These are phyloP conservation scores for Drosophila monieri DNA, from an alignment of 2,888 invertebrate species.

Conservation along the genomic window DNA sequence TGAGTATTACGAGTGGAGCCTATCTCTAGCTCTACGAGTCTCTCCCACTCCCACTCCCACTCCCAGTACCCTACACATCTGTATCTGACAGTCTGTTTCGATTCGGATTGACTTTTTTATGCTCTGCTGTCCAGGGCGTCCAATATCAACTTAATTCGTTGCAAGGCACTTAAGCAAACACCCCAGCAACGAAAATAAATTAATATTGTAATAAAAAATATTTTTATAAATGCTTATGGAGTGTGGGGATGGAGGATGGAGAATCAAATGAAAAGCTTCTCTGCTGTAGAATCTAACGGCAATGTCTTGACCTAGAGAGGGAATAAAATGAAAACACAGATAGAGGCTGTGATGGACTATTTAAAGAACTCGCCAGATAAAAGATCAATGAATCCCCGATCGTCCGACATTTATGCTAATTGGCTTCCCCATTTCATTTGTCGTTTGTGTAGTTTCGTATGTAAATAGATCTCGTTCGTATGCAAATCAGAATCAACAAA, in stretches of 20 bases:
- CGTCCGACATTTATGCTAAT: slow-evolving; percentile 50
- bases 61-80: too few relatives aligned
- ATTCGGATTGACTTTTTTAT: slow-evolving; percentile 54
- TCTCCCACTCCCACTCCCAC: too few relatives aligned
- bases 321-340: slow-evolving; percentile 1
- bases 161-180: slow-evolving; percentile 62
- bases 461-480: slow-evolving; percentile 58
- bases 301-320: slow-evolving; percentile 28
- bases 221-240: slow-evolving; percentile 48
- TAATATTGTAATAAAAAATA: slow-evolving; percentile 70
- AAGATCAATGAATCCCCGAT: slow-evolving; percentile 38
- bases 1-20: slow-evolving; percentile 22
- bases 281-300: slow-evolving; percentile 31
- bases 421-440: slow-evolving; percentile 36
- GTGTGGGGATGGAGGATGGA: too few relatives aligned
- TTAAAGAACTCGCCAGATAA: slow-evolving; percentile 7
- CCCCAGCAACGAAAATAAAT: slow-evolving; percentile 20
- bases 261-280: slow-evolving; percentile 6
- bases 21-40: slow-evolving; percentile 6
- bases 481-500: slow-evolving; percentile 54
- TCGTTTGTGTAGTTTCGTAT: slow-evolving; percentile 40
- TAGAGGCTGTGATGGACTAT: neutral
- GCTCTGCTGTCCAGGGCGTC: slow-evolving; percentile 59
- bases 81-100: neutral
- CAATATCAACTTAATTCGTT: slow-evolving; percentile 41